Evolutionary conservation across 2,888 invertebrate species (phyloP).

Genomic region (Megalurothrips usitatus): DNA sequence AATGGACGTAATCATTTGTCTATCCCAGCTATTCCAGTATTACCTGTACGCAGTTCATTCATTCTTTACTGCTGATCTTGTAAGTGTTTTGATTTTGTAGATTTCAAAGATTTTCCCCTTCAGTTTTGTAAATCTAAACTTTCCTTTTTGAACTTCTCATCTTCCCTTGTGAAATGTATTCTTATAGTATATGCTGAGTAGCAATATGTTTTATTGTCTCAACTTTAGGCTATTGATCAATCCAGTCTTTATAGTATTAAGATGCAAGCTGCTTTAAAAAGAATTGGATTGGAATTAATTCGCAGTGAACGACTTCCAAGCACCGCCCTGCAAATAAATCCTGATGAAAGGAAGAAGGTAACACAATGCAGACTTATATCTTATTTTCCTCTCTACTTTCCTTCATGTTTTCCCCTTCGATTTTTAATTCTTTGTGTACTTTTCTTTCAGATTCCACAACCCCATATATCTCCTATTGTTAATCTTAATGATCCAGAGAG

Average conservation of each 20-base stretch:
- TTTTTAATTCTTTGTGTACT: constrained; percentile 37
- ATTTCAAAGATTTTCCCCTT: background rate
- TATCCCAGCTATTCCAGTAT: constrained; percentile 90
- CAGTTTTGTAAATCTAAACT: constrained; percentile 10
- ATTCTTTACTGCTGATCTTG: constrained; percentile 77
- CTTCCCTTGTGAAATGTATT: constrained; percentile 31
- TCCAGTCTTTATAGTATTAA: constrained; percentile 46
- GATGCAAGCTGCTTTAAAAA: constrained; percentile 67
- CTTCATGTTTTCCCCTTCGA: background rate
- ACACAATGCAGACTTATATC: constrained; percentile 44
- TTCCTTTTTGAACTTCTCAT: constrained; percentile 6
- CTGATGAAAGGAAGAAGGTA: constrained; percentile 44
- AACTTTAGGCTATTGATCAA: constrained; percentile 22
- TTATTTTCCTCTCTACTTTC: constrained; percentile 41
- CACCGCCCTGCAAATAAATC: constrained; percentile 38
- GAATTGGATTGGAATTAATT: constrained; percentile 72
- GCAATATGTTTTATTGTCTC: background rate
- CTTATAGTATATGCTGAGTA: background rate
- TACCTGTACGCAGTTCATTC: constrained; percentile 84
- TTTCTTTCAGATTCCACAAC: constrained; percentile 48
- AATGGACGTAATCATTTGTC: constrained; percentile 81
- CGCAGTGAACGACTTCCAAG: background rate
- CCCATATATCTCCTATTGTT: constrained; percentile 59
- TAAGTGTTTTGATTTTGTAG: constrained; percentile 43
- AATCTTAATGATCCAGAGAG: constrained; percentile 64